phyloP scores from a whole-genome alignment of 2,113 vertebrate species.

The Tetrao urogallus region DNA sequence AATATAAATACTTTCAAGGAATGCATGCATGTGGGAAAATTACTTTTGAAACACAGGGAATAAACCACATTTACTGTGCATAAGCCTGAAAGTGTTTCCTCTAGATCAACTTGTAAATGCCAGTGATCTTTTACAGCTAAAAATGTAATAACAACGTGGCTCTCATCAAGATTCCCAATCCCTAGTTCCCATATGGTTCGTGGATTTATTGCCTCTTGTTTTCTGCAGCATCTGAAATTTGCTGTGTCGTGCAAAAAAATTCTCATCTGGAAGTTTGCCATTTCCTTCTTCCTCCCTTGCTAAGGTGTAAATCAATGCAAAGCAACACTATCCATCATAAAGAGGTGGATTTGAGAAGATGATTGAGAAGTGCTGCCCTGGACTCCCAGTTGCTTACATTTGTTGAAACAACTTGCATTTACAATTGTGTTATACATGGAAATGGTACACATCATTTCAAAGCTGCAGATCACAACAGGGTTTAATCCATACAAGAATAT shows the following conservation, averaged over 20 bases:
- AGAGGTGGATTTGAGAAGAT: neutral
- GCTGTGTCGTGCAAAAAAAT: neutral
- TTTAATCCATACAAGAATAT: neutral
- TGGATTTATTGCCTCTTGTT: neutral
- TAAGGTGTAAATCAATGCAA: neutral
- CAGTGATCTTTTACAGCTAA: neutral
- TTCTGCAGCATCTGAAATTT: neutral
- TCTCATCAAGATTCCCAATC: neutral
- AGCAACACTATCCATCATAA: rapidly evolving
- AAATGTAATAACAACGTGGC: neutral
- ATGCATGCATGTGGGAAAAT: neutral
- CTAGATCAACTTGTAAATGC: neutral
- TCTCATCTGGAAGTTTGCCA: neutral
- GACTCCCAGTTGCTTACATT: neutral
- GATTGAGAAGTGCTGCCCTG: neutral
- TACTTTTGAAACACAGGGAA: neutral
- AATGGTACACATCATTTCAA: neutral
- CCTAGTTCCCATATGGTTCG: neutral
- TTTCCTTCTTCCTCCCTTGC: neutral
- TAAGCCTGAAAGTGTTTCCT: neutral
- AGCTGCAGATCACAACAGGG: neutral
- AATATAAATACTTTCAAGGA: neutral
- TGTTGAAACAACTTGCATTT: neutral
- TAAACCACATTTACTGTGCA: neutral
- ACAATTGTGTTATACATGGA: neutral